phyloP scores from a whole-genome alignment of 2,888 invertebrate species.

The Nomada fucata region DNA sequence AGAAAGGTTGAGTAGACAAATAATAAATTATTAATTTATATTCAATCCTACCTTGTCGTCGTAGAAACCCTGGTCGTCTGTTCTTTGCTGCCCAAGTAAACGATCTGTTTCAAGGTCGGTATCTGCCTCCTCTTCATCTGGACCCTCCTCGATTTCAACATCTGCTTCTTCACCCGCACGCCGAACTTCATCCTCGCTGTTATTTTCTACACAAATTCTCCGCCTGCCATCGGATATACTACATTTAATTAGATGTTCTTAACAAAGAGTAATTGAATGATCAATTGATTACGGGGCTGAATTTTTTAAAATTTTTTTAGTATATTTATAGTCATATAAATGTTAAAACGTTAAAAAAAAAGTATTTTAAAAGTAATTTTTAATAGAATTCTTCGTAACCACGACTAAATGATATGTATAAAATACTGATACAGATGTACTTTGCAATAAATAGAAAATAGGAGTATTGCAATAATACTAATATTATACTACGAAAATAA shows the following conservation, averaged over 20 bases:
- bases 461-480: neutral
- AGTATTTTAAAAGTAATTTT: too few species aligned
- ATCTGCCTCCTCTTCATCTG: conserved; percentile 92
- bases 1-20: neutral
- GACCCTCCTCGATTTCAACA: conserved; percentile 80
- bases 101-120: conserved; percentile 99
- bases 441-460: too few species aligned
- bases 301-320: neutral
- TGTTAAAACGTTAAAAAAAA: neutral
- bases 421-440: too few species aligned
- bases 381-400: too few species aligned
- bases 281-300: neutral
- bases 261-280: conserved; percentile 47
- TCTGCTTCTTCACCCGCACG: conserved; percentile 81
- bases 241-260: conserved; percentile 82
- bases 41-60: conserved; percentile 90
- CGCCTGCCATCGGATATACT: conserved; percentile 83
- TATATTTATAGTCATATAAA: neutral
- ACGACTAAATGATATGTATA: too few species aligned
- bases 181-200: conserved; percentile 81
- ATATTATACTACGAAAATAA: neutral
- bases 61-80: conserved; percentile 96
- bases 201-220: conserved; percentile 82
- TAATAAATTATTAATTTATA: neutral
- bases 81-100: conserved; percentile 95